A percentile compares a stretch with the other conserved stretches of the same genome.
These are phyloP conservation scores for Hofmannophila pseudospretella DNA, from an alignment of 2,888 invertebrate genomes.

Conservation along the genomic window DNA sequence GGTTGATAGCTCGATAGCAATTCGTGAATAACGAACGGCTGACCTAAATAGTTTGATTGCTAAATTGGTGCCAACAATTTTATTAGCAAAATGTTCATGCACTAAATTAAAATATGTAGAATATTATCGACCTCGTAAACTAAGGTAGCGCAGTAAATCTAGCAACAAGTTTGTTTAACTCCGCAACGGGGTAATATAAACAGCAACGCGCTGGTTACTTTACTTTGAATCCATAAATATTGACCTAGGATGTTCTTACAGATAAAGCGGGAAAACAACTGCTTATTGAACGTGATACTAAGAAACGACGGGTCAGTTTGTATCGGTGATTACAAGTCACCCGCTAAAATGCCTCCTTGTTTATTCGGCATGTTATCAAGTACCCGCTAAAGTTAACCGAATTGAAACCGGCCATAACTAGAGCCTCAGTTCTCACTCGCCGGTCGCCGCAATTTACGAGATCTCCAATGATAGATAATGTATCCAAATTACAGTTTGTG, in stretches of 20 bases:
- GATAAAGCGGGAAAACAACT: slow-evolving; percentile 57
- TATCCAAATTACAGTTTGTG: slow-evolving; percentile 43
- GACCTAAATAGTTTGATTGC: slow-evolving; percentile 43
- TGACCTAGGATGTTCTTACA: slow-evolving; percentile 57
- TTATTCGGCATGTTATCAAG: slow-evolving; percentile 49
- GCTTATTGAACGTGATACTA: slow-evolving; percentile 48
- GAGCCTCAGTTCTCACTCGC: slow-evolving; percentile 17
- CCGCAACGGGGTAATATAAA: slow-evolving; percentile 24
- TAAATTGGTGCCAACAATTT: slow-evolving; percentile 27
- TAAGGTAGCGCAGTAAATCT: slow-evolving; percentile 1
- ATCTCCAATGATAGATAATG: slow-evolving; percentile 55
- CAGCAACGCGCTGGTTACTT: slow-evolving; percentile 30
- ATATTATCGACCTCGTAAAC: too few relatives aligned
- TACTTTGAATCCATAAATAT: slow-evolving; percentile 52
- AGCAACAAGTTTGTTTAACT: slow-evolving; percentile 27
- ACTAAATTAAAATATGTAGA: neutral
- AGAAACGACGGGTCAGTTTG: slow-evolving; percentile 48
- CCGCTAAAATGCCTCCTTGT: slow-evolving; percentile 59
- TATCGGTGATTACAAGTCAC: slow-evolving; percentile 50
- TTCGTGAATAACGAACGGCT: too few relatives aligned
- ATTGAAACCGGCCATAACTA: slow-evolving; percentile 3
- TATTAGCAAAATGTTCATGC: neutral
- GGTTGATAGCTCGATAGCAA: too few relatives aligned
- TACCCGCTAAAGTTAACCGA: slow-evolving; percentile 19
- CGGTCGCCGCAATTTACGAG: slow-evolving; percentile 43